These are phyloP conservation scores for Styela clava DNA, from an alignment of 23 tunicate species.

Conservation along the genomic window DNA sequence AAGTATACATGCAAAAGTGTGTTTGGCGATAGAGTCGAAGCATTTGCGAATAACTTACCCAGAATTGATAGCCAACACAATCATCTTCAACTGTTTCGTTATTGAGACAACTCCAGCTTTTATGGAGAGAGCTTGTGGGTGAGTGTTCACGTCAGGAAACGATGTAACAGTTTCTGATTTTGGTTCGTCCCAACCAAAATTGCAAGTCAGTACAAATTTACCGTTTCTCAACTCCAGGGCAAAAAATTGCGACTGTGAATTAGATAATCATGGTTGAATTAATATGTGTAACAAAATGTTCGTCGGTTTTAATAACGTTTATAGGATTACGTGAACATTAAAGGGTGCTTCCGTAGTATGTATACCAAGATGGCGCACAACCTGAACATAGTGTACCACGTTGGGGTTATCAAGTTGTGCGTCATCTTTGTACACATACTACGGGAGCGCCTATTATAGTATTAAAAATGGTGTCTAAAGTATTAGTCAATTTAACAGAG, in stretches of 20 bases:
- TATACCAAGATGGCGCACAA: too few species aligned
- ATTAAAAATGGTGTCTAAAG: background rate
- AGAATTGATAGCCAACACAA: background rate
- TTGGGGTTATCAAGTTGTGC: too few species aligned
- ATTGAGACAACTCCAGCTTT: slow-evolving; percentile 7
- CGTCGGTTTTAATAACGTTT: background rate
- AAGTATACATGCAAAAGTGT: too few species aligned
- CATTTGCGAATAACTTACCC: too few species aligned
- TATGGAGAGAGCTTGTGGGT: background rate
- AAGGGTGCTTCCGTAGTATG: too few species aligned
- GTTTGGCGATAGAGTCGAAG: too few species aligned
- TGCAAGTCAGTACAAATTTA: slow-evolving; percentile 49
- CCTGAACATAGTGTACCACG: too few species aligned
- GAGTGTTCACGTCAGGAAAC: slow-evolving; percentile 3
- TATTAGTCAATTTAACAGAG: too few species aligned
- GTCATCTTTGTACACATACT: too few species aligned
- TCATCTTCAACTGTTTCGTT: background rate
- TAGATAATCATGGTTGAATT: background rate
- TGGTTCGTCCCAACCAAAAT: slow-evolving; percentile 82
- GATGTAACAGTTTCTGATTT: slow-evolving; percentile 1
- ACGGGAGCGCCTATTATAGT: background rate
- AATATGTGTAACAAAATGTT: too few species aligned
- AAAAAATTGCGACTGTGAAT: slow-evolving; percentile 62
- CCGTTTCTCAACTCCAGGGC: slow-evolving; percentile 82
- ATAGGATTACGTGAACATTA: background rate